Evolutionary conservation across 1,140 invertebrate species (phyloP), one percentile per base, ranked within the genome.

Genomic region (Eumeta japonica): DNA sequence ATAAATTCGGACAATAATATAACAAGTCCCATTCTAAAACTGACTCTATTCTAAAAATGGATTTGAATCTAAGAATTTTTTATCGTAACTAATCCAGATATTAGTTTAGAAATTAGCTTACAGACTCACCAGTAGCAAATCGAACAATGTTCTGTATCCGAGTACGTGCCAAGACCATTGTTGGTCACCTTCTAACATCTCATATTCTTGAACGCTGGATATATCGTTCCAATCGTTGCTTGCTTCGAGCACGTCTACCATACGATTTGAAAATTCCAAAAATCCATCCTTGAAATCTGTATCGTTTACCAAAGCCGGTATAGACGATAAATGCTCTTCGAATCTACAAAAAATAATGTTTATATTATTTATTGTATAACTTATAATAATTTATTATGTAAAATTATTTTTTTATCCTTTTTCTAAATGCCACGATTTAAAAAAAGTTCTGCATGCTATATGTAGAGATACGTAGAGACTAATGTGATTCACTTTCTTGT

Each of bases 141-240:
- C 58, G 19, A 71, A 71, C 9, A 71, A 53, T 0, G 63, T 66
- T 20, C 53, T 62, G 38, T 67, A 71, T 1, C 66, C 66, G 13
- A 61, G 18, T 17, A 42, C 46, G 28, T 66, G 54, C 66, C 66
- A 71, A 29, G 64, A 68, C 39, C 54, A 48, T 10, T 60, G 46
- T 34, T 58, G 55, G 3, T 62, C 15, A 0, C 66, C 66, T 0
- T 20, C 45, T 3, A 68, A 17, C 2, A 52, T 45, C 9, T 44
- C 19, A 15, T 53, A 64, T 0, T 37, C 37, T 9, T 41, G 45
- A 2, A 46, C 33, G 0, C 58, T 47, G 4, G 42, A 59, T 7
- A 63, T 43, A 3, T 71, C 63, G 10, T 62, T 58, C 66, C 66
- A 68, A 12, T 55, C 50, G 28, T 62, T 62, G 0, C 57, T 56